Base-by-base conservation (phyloP, 2,797 vertebrate species). In the Valencia hispanica region DNA sequence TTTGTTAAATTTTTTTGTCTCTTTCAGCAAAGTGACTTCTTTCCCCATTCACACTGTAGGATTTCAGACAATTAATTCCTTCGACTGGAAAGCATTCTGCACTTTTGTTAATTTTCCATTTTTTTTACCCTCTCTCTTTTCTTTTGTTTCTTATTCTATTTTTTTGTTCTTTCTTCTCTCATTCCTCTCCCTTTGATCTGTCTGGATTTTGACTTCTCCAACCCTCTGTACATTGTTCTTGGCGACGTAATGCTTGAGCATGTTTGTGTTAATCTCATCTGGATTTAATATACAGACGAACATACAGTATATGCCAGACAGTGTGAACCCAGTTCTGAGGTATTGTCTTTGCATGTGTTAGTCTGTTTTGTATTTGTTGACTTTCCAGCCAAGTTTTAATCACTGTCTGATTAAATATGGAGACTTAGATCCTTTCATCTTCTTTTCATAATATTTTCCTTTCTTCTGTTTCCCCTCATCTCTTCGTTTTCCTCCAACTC, bases 351-450 rank as follows among this genome's bases (percentile, higher is more conserved):
- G 36, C 39, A 66, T 41, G 47, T 22, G 59, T 81, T 78, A 65
- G 66, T 47, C n/a, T 70, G 10, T 30, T 73, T 48, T 84, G 27
- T 12, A 39, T 74, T 71, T 70, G 68, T 73, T 68, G n/a, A 70
- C 41, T 81, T 79, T 72, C 43, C 69, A 80, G 86, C 76, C 79
- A 79, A 84, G 70, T 72, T n/a, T n/a, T 75, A 92, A 88, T 89
- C 73, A 82, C 50, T 55, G 43, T 77, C 39, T 85, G 77, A 92
- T 89, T 86, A 84, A 84, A 79, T 78, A 70, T 41, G 34, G 59
- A 43, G n/a, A 71, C 71, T 78, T 41, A 79, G 79, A 80, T 9
- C 61, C 89, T 93, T 92, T 93, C 74, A 88, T 93, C 89, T 87
- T 81, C 65, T 63, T 84, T 81, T 90, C 75, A 85, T 75, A 84